Percentiles rank a stretch among this genome's conserved stretches.
Conservation (phyloP, 2,888 invertebrate genomes). For the Thecocarcelia acutangulata region DNA sequence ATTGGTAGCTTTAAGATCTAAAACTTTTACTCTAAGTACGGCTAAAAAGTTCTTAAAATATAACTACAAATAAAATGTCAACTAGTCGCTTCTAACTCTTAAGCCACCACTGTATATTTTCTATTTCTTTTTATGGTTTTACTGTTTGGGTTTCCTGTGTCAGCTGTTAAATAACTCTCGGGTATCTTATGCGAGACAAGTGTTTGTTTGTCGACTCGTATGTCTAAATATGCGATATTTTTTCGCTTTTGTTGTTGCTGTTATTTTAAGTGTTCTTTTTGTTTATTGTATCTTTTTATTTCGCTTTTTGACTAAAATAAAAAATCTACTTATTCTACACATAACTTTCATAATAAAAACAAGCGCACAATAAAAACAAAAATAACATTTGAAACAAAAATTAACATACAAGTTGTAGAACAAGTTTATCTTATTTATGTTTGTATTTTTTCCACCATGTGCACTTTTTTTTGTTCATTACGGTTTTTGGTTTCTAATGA, state of each 20-base stretch:
- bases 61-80: too few species aligned
- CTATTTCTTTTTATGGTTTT: neutral
- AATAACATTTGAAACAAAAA: constrained; percentile 48
- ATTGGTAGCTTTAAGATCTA: too few species aligned
- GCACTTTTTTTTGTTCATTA: constrained; percentile 29
- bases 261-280: constrained; percentile 43
- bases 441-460: constrained; percentile 17
- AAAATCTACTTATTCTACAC: constrained; percentile 39
- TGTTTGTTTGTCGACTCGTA: constrained; percentile 61
- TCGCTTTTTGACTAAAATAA: constrained; percentile 24
- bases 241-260: constrained; percentile 20
- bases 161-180: constrained; percentile 51
- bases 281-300: constrained; percentile 39
- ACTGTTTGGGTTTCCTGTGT: constrained; percentile 10
- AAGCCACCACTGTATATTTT: neutral
- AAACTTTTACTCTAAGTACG: too few species aligned
- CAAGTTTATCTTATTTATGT: constrained; percentile 73
- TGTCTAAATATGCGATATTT: constrained; percentile 18
- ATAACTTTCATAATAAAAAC: constrained; percentile 49
- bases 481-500: constrained; percentile 71
- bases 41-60: too few species aligned
- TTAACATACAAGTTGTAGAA: constrained; percentile 76
- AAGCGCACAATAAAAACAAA: too few species aligned
- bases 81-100: too few species aligned
- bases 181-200: constrained; percentile 50